Evolutionary conservation across 2,888 invertebrate species (phyloP).

Genomic region (Laspeyria flexula): DNA sequence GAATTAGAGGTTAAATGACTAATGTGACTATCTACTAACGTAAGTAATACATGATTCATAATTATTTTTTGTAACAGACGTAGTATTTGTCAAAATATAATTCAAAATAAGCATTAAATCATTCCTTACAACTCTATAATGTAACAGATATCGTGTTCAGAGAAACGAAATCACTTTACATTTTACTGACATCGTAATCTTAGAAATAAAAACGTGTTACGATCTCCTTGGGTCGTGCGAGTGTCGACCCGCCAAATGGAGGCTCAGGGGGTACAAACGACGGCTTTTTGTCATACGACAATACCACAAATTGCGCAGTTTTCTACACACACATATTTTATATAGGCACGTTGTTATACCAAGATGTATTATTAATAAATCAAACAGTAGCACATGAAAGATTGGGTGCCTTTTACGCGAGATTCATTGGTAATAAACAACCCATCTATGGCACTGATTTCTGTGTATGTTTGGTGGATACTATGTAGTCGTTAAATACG

Average conservation of each 20-base stretch:
- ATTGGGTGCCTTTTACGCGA: not conserved
- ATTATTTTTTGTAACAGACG: too few species aligned
- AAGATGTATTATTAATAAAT: slow-evolving; percentile 18
- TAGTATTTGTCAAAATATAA: too few species aligned
- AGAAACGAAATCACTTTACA: slow-evolving; percentile 67
- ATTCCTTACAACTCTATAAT: slow-evolving; percentile 41
- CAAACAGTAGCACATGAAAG: slow-evolving; percentile 9
- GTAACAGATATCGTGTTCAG: slow-evolving; percentile 37
- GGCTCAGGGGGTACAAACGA: slow-evolving; percentile 53
- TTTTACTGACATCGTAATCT: slow-evolving; percentile 70
- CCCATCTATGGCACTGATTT: not conserved
- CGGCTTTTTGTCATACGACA: slow-evolving; percentile 68
- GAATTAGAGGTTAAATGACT: too few species aligned
- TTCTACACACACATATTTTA: slow-evolving; percentile 35
- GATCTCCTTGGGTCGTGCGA: slow-evolving; percentile 43
- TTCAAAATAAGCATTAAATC: slow-evolving; percentile 9
- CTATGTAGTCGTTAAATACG: too few species aligned
- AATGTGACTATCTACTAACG: too few species aligned
- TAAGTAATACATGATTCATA: too few species aligned
- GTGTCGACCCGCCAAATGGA: slow-evolving; percentile 51
- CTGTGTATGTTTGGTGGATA: not conserved
- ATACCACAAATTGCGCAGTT: slow-evolving; percentile 64
- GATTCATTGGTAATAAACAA: not conserved
- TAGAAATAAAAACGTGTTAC: slow-evolving; percentile 65
- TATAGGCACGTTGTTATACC: slow-evolving; percentile 25